Conservation (phyloP, 2,113 vertebrate species). For the Scomber colias region DNA sequence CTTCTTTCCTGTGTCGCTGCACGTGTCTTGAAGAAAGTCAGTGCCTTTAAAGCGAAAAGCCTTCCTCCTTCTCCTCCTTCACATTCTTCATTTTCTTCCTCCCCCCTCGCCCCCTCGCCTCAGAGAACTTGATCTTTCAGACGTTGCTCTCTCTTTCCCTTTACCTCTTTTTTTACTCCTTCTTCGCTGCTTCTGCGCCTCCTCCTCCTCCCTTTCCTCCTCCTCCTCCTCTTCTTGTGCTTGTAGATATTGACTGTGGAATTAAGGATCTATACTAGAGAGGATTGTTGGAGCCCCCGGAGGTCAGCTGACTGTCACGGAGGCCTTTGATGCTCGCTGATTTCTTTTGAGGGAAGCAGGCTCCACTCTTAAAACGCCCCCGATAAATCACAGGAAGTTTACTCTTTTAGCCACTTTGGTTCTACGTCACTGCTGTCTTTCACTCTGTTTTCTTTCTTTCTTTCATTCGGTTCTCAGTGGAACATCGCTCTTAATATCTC, state of each 20-base stretch:
- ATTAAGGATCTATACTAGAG: slow-evolving; percentile 77
- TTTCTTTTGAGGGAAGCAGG: slow-evolving; percentile 33
- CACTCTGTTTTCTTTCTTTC: slow-evolving; percentile 23
- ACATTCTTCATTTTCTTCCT: no score
- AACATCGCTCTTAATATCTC: no score
- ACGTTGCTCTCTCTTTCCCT: slow-evolving; percentile 9
- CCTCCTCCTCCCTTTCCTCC: background rate
- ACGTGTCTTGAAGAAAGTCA: background rate
- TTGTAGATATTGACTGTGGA: slow-evolving; percentile 71
- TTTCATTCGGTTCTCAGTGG: background rate
- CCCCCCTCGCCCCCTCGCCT: background rate
- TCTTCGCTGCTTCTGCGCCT: background rate
- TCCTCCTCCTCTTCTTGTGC: slow-evolving; percentile 40
- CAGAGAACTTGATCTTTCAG: slow-evolving; percentile 50
- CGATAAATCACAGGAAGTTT: slow-evolving; percentile 70
- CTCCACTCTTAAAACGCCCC: slow-evolving; percentile 43
- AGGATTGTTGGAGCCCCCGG: slow-evolving; percentile 74
- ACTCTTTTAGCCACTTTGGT: slow-evolving; percentile 69
- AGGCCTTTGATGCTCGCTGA: slow-evolving; percentile 73
- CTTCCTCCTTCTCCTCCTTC: background rate
- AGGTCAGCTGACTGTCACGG: slow-evolving; percentile 85
- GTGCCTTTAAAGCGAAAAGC: background rate
- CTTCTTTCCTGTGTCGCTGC: background rate
- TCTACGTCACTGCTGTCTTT: slow-evolving; percentile 42
- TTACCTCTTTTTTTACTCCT: slow-evolving; percentile 29